These are phyloP conservation scores for Schizotus pectinicornis DNA, from an alignment of 2,888 invertebrate genomes.

Conservation along the genomic window DNA sequence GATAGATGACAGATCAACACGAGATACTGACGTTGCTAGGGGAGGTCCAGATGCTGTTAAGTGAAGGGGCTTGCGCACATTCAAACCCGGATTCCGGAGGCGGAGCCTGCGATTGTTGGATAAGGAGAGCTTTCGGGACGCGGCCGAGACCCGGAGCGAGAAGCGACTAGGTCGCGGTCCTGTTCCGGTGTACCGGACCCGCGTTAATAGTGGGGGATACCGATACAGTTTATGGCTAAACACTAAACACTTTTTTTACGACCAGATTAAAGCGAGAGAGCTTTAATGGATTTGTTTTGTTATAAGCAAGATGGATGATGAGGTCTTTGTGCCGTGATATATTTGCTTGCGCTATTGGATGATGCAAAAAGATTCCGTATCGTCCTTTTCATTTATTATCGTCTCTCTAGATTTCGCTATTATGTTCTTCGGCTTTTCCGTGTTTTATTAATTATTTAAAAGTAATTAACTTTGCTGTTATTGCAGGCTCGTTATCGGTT, in stretches of 20 bases:
- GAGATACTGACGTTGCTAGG: slow-evolving; percentile 54
- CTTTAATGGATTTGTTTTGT: slow-evolving; percentile 53
- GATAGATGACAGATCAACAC: slow-evolving; percentile 41
- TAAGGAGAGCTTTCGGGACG: slow-evolving; percentile 12
- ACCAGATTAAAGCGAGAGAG: slow-evolving; percentile 54
- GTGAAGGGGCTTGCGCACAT: slow-evolving; percentile 30
- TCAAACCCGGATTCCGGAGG: slow-evolving; percentile 26
- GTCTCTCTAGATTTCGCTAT: slow-evolving; percentile 35
- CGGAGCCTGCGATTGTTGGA: slow-evolving; percentile 26
- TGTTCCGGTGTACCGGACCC: slow-evolving; percentile 47
- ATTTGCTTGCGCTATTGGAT: slow-evolving; percentile 49
- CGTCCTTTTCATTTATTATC: slow-evolving; percentile 46
- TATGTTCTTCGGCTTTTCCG: slow-evolving; percentile 28
- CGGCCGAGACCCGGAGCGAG: slow-evolving; percentile 29
- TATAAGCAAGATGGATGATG: slow-evolving; percentile 48
- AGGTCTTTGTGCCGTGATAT: slow-evolving; percentile 47
- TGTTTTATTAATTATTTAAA: slow-evolving; percentile 42
- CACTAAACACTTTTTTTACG: slow-evolving; percentile 58
- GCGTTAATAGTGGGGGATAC: slow-evolving; percentile 54
- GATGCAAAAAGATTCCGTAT: slow-evolving; percentile 42
- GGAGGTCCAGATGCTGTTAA: slow-evolving; percentile 45
- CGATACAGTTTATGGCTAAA: slow-evolving; percentile 58
- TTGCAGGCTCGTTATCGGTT: slow-evolving; percentile 3
- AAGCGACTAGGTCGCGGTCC: slow-evolving; percentile 26
- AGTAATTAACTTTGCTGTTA: slow-evolving; percentile 26